These are phyloP conservation scores for Procapra przewalskii DNA, from an alignment of 2,113 vertebrate species.

Conservation along the genomic window DNA sequence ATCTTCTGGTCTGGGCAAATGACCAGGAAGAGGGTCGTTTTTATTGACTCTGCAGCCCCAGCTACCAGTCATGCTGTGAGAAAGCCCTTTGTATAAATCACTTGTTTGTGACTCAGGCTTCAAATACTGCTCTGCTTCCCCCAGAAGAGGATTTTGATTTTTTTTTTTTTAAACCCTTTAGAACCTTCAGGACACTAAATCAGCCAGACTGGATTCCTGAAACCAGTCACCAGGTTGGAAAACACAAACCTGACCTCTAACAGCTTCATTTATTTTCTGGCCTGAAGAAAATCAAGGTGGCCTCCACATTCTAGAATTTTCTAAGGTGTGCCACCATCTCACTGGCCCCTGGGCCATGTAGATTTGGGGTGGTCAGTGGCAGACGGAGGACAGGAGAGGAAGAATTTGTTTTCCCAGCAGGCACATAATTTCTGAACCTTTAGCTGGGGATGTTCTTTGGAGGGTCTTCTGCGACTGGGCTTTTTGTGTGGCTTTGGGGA, in stretches of 20 bases:
- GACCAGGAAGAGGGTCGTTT: background rate
- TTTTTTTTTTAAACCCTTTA: background rate
- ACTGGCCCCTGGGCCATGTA: background rate
- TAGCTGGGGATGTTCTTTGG: background rate
- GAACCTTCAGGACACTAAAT: background rate
- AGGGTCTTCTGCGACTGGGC: background rate
- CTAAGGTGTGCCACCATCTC: background rate
- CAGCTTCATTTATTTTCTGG: background rate
- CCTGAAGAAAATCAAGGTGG: background rate
- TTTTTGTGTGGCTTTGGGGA: background rate
- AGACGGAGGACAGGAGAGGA: background rate
- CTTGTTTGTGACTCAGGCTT: background rate
- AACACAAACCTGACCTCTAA: background rate
- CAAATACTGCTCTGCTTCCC: background rate
- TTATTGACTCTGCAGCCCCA: background rate
- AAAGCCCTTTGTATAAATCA: background rate
- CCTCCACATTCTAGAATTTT: background rate
- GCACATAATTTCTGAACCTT: background rate
- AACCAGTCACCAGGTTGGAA: background rate
- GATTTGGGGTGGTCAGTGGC: background rate
- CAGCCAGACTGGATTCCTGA: background rate
- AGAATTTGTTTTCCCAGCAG: background rate
- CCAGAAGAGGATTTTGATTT: background rate
- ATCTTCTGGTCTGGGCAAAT: background rate
- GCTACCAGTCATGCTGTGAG: background rate